A percentile compares a stretch with the other conserved stretches of the same genome.
phyloP scores from a whole-genome alignment of 2,888 invertebrate genomes.

The Drosophila engyochracea region DNA sequence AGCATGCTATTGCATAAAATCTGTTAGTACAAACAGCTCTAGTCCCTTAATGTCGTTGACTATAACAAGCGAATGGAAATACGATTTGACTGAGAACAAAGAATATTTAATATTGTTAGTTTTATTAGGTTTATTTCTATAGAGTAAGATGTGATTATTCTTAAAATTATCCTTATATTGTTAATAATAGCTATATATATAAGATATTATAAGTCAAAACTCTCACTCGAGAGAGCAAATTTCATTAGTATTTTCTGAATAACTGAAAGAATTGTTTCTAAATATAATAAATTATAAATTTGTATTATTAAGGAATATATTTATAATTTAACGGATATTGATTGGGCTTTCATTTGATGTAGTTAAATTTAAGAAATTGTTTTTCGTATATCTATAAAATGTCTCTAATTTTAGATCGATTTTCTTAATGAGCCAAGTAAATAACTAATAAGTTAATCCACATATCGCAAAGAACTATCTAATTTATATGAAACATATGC shows the following conservation, averaged over 20 bases:
- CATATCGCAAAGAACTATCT: fast-evolving
- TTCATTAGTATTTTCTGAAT: background rate
- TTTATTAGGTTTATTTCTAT: background rate
- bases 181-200: background rate
- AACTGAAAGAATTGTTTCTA: background rate
- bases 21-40: background rate
- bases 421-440: background rate
- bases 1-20: background rate
- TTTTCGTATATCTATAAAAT: background rate
- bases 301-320: background rate
- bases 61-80: background rate
- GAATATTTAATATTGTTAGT: too few relatives aligned
- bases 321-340: background rate
- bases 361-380: too few relatives aligned
- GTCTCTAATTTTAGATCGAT: fast-evolving
- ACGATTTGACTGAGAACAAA: too few relatives aligned
- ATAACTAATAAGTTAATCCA: background rate
- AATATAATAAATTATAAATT: background rate
- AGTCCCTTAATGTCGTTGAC: background rate
- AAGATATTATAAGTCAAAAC: background rate
- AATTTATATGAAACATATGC: background rate
- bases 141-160: background rate
- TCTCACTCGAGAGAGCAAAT: background rate
- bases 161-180: background rate
- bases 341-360: too few relatives aligned